Base-by-base conservation (phyloP, 2,888 invertebrate species). In the Gastrophysa polygoni region DNA sequence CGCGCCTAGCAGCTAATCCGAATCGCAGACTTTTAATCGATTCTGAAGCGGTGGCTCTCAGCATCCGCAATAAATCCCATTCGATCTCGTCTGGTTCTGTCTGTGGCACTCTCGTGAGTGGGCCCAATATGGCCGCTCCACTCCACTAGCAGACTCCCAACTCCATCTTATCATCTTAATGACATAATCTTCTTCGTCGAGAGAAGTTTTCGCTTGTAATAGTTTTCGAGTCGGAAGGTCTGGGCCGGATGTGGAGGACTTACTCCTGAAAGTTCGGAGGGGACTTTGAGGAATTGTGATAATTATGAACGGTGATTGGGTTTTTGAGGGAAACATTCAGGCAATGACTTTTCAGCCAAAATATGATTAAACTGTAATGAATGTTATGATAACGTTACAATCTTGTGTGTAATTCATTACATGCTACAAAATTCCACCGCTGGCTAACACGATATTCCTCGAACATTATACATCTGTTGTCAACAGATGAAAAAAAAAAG, bases 21-120 rank as follows among this genome's bases (percentile, higher is more conserved):
- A 24, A 11, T 14, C n/a, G 11, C 11, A 46, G 17, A 18, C 44
- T 66, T 66, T 68, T 72, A 72, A 72, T 73, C 71, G 73, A 73
- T 73, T 73, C 65, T 62, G 66, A 66, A 70, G 69, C 69, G 59
- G 54, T 55, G 66, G 65, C 66, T 64, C 61, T 52, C 59, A 61
- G 61, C 55, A 43, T 57, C 59, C 61, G 43, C 55, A 63, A 38
- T 38, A 38, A 71, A 69, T 70, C 70, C 68, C 63, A 61, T 64
- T 63, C 68, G 68, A 68, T 70, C 68, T 68, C 65, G 24, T 32
- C 54, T 63, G 68, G 61, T 71, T 67, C 64, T 57, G 66, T 63
- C 60, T 61, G 58, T 66, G 64, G 68, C 64, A 68, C 68, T 68
- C 69, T 67, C 55, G 60, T 63, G 61, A 67, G 61, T 64, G 63